Evolutionary conservation across 1,140 invertebrate species (phyloP), one percentile per base, ranked within the genome.

Genomic region (Eumeta japonica): DNA sequence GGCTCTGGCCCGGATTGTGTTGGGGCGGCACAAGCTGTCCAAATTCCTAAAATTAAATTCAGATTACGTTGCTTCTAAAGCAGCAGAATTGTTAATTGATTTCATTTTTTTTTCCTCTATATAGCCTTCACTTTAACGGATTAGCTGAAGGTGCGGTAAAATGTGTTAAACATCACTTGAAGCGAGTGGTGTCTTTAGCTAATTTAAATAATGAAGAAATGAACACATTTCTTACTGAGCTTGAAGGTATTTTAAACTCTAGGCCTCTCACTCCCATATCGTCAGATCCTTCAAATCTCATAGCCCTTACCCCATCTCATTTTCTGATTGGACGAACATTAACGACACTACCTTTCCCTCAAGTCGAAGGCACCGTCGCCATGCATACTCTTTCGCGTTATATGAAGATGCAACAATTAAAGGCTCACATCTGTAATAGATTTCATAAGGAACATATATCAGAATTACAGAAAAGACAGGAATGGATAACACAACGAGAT

Each of bases 291-390:
- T 17, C 18, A 2, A 31, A 33, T 16, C 13, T 39, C n/a, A n/a
- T n/a, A n/a, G n/a, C n/a, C n/a, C n/a, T n/a, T n/a, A n/a, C 37
- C 17, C 37, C 37, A n/a, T 9, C 13, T 3, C 37, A 39, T 33
- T 39, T 39, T 33, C 28, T 39, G 16, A 39, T 39, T 28, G 37
- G 37, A 16, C 29, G 37, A 33, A 13, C 37, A 13, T 11, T 39
- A 16, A 33, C 19, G 7, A 33, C 17, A 16, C 28, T 27, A 14
- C 37, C 37, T 33, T 4, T n/a, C 11, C 33, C 33, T n/a, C 33
- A 35, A 19, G 17, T 19, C 7, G n/a, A n/a, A n/a, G n/a, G n/a
- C n/a, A n/a, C n/a, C n/a, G n/a, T n/a, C n/a, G n/a, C n/a, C 9
- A 5, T 20, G 5, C 15, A 18, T 12, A 35, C 3, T 7, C 16